Conservation (phyloP, 1,140 invertebrate genomes). For the Penaeus japonicus region DNA sequence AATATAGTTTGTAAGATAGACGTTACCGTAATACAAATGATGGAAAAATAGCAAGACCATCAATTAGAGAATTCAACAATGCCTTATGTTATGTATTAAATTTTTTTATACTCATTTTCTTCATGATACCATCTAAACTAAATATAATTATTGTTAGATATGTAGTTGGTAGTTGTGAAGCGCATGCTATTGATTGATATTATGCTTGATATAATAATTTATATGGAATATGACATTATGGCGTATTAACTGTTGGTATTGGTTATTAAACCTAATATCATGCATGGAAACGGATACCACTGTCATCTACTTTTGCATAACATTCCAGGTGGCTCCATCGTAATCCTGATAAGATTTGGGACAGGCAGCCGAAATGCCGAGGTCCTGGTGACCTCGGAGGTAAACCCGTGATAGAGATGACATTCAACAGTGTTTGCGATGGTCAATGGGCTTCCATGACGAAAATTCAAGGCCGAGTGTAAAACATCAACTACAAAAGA, state of each 20-base stretch:
- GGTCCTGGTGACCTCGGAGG: conserved; percentile 78
- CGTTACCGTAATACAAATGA: too few species aligned
- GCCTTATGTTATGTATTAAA: too few species aligned
- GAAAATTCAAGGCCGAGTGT: conserved; percentile 59
- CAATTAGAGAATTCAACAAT: too few species aligned
- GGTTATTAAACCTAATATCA: neutral
- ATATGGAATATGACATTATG: neutral
- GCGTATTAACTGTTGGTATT: neutral
- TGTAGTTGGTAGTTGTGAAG: too few species aligned
- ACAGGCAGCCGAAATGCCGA: conserved; percentile 76
- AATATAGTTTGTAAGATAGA: too few species aligned
- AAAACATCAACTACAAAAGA: neutral
- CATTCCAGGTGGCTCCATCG: conserved; percentile 72
- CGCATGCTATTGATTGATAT: too few species aligned
- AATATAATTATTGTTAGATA: too few species aligned
- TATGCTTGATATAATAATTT: too few species aligned
- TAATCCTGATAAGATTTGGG: conserved; percentile 76
- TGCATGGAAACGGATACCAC: neutral
- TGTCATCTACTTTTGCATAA: neutral
- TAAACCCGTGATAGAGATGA: conserved; percentile 73
- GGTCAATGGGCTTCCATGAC: conserved; percentile 85
- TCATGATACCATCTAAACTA: too few species aligned
- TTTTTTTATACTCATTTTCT: too few species aligned
- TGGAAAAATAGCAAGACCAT: too few species aligned
- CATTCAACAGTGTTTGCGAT: conserved; percentile 81